Conservation (phyloP, 1,140 invertebrate species). For the Lepidurus arcticus region DNA sequence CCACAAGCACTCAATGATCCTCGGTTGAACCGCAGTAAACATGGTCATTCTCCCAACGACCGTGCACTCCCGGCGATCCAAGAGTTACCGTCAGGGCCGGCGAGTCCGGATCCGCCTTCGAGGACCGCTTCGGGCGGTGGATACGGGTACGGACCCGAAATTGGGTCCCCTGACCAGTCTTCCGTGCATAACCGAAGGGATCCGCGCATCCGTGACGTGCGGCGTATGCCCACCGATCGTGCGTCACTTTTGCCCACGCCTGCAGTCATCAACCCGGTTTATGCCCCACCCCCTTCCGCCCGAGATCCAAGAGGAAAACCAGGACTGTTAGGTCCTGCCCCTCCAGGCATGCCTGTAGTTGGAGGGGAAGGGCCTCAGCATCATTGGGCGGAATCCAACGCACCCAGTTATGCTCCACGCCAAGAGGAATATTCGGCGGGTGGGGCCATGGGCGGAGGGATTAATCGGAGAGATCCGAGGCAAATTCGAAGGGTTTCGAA, state of each 20-base stretch:
- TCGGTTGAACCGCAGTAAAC: conserved; percentile 29
- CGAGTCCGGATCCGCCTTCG: conserved; percentile 29
- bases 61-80: not conserved
- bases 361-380: not conserved
- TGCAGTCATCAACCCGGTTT: not conserved
- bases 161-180: conserved; percentile 24
- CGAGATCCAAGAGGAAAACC: conserved; percentile 27
- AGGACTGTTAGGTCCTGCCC: conserved; percentile 29
- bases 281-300: conserved; percentile 14
- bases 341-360: conserved; percentile 28
- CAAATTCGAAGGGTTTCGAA: conserved; percentile 16
- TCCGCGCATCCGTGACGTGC: not conserved
- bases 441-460: not conserved
- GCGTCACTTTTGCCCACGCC: not conserved
- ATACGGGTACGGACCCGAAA: conserved; percentile 23
- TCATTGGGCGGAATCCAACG: not conserved
- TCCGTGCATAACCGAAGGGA: conserved; percentile 15
- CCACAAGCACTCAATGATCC: conserved; percentile 42
- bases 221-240: not conserved
- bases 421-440: not conserved
- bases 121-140: not conserved
- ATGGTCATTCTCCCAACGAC: not conserved
- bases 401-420: not conserved
- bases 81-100: conserved; percentile 27
- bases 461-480: conserved; percentile 32